A percentile compares a stretch with the other conserved stretches of the same genome.
Conservation (phyloP, 2,113 vertebrate species). For the Larimichthys crocea region DNA sequence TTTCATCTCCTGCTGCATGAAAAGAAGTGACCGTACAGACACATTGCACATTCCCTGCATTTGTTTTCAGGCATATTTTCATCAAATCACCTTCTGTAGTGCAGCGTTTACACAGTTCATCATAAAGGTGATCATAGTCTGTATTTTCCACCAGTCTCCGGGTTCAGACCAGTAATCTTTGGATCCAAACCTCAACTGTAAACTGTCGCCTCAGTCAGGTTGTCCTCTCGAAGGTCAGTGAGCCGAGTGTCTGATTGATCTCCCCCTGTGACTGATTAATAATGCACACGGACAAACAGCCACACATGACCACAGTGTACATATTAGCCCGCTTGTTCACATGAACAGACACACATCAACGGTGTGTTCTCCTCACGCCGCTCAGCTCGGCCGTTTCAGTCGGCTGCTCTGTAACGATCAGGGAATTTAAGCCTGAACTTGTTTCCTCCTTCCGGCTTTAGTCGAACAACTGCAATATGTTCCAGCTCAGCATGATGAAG, state of each 20-base stretch:
- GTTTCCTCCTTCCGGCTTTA: constrained; percentile 56
- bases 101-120: too few species aligned
- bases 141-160: not conserved
- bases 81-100: too few species aligned
- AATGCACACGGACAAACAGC: not conserved
- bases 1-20: not conserved
- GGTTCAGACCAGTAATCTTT: not conserved
- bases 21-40: not conserved
- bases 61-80: not conserved
- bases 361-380: not conserved
- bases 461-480: constrained; percentile 54
- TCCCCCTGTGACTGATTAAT: constrained; percentile 6
- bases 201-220: not conserved
- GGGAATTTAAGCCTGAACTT: constrained; percentile 45
- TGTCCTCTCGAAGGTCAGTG: not conserved
- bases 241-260: not conserved
- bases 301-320: not conserved
- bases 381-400: constrained; percentile 16
- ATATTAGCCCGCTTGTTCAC: not conserved
- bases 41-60: not conserved
- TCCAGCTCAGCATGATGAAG: constrained; percentile 52
- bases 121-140: not conserved
- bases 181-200: not conserved
- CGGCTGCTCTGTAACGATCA: constrained; percentile 45
- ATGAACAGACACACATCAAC: not conserved